Evolutionary conservation across 2,797 vertebrate species (phyloP), one percentile per base, ranked within the genome.

Genomic region (Schizopygopsis pylzovi): DNA sequence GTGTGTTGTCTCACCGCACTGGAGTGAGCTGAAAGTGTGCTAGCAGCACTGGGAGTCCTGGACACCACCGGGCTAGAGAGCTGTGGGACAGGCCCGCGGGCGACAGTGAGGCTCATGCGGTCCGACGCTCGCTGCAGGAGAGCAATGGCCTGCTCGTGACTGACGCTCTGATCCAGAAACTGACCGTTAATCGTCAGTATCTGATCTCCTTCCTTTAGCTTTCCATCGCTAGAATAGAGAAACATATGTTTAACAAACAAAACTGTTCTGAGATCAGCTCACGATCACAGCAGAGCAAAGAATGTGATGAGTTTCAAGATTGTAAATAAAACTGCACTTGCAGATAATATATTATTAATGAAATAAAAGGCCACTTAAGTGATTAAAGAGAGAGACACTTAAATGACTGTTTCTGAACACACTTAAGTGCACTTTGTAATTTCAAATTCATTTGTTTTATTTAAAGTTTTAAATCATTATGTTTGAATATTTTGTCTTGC

Each of bases 101-200:
- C 97, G 81, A 99, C 95, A 4, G 96, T 93, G 52, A 99, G 95
- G 86, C 96, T 96, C 47, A 99, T 97, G 47, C 91, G 93, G 86
- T 99, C 98, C 49, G 96, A 97, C 22, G 97, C 97, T 83, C 95
- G 95, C 94, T 99, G 98, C 70, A 99, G 94, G 91, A 99, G 96
- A 87, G 93, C 92, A 79, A 99, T 97, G 76, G 98, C 98, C 92
- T 99, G 97, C 92, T 99, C 97, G 93, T 99, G 98, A 79, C 96
- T 98, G 90, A 99, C 96, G 10, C 96, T 97, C 92, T 97, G 96
- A 92, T 99, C 98, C 85, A 99, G 94, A 0, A 94, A 92, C 92
- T 97, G 97, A 63, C 97, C 95, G 0, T 98, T 99, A 91, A 99
- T 99, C 88, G 97, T 96, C 87, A 99, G 93, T 90, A 99, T 99